Evolutionary conservation across 2,888 invertebrate species (phyloP).

Genomic region (Metellina segmentata): DNA sequence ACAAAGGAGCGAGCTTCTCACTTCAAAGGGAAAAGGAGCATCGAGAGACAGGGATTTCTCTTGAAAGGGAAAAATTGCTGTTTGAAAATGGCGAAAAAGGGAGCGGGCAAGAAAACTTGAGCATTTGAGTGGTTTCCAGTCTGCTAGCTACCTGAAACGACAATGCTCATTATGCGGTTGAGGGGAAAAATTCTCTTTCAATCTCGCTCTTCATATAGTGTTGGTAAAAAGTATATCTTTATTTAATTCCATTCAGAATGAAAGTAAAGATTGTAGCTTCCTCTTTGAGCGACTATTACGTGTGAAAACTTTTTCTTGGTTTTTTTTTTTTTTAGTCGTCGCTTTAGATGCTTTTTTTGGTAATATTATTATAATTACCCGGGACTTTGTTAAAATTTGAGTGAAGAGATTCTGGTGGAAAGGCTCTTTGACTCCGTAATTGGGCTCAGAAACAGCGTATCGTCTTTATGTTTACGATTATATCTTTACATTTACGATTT

Average conservation of each 20-base stretch:
- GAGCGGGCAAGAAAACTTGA: constrained; percentile 2
- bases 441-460: not conserved
- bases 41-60: not conserved
- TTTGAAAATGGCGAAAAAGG: constrained; percentile 1
- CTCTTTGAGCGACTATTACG: constrained; percentile 30
- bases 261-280: constrained; percentile 32
- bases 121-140: constrained; percentile 29
- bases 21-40: not conserved
- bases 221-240: constrained; percentile 19
- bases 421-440: not conserved
- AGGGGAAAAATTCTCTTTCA: constrained; percentile 11
- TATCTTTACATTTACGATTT: too few species aligned
- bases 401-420: not conserved
- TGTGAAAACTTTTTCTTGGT: not conserved
- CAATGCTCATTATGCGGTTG: constrained; percentile 45
- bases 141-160: constrained; percentile 32
- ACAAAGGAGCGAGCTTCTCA: constrained; percentile 31
- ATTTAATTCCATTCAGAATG: constrained; percentile 23
- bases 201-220: not conserved
- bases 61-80: not conserved
- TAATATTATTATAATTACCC: not conserved
- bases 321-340: not conserved
- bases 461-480: too few species aligned
- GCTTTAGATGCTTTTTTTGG: not conserved
- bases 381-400: not conserved